A percentile compares a stretch with the other conserved stretches of the same genome.
These are phyloP conservation scores for Bambusicola thoracicus DNA, from an alignment of 2,113 vertebrate species.

Conservation along the genomic window DNA sequence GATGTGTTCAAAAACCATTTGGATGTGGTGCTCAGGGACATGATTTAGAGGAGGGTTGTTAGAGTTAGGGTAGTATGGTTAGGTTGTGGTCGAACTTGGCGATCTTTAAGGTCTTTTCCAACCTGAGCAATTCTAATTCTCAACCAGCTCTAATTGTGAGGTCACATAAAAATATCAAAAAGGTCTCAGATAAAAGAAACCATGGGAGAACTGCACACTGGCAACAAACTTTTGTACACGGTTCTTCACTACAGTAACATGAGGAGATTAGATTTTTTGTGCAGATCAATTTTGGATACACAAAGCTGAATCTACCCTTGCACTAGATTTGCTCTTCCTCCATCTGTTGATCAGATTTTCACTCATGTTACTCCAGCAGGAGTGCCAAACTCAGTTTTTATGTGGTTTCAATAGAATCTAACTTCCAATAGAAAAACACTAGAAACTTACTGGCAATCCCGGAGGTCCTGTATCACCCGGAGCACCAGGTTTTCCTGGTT, in stretches of 20 bases:
- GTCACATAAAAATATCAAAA: not conserved
- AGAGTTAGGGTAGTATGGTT: no score
- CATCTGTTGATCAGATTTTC: not conserved
- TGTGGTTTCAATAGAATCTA: not conserved
- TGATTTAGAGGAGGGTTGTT: no score
- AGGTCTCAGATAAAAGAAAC: not conserved
- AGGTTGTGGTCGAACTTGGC: no score
- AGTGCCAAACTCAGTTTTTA: not conserved
- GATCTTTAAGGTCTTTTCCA: no score
- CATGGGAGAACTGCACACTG: not conserved
- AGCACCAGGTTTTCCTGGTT: constrained; percentile 87
- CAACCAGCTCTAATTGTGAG: not conserved
- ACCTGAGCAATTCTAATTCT: no score
- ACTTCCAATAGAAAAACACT: not conserved
- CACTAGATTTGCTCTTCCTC: not conserved
- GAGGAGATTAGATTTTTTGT: not conserved
- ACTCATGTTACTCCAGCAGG: not conserved
- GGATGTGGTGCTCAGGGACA: no score
- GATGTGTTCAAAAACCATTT: no score
- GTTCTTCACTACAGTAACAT: not conserved
- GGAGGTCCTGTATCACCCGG: constrained; percentile 92
- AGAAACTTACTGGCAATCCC: constrained; percentile 91
- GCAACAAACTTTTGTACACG: not conserved
- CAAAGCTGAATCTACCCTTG: not conserved
- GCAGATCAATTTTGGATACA: not conserved